Conservation (phyloP, 2,113 vertebrate genomes). For the Smithornis capensis region DNA sequence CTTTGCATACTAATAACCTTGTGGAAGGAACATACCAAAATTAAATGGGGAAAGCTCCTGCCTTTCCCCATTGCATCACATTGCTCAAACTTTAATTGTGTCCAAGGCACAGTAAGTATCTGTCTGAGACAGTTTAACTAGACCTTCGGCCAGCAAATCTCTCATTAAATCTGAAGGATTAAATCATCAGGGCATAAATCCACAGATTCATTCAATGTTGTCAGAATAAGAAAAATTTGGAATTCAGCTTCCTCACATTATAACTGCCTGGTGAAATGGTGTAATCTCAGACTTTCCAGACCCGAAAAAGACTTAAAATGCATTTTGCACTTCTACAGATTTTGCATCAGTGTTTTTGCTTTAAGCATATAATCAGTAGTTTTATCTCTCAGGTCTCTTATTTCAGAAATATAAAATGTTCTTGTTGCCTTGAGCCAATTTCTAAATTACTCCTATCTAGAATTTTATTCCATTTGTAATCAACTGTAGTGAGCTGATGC, state of each 20-base stretch:
- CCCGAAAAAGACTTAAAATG: neutral
- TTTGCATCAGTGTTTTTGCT: neutral
- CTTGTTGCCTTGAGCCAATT: neutral
- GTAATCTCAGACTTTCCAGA: neutral
- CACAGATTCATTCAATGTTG: neutral
- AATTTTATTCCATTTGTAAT: neutral
- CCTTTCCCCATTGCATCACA: fast-evolving
- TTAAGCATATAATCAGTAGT: neutral
- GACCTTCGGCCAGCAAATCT: neutral
- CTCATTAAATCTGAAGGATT: neutral
- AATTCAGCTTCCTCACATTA: neutral
- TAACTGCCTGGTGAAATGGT: neutral
- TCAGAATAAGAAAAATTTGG: neutral
- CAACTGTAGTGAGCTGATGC: neutral
- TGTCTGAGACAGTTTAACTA: neutral
- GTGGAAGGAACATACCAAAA: neutral
- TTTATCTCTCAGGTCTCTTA: neutral
- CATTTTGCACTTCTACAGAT: neutral
- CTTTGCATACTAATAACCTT: neutral
- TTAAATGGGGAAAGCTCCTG: neutral
- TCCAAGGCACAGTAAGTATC: neutral
- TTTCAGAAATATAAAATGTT: neutral
- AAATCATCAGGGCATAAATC: neutral
- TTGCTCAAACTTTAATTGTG: neutral
- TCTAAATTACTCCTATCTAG: neutral